Evolutionary conservation across 2,888 invertebrate genomes (phyloP), one percentile per base, ranked within the genome.

Genomic region (Conchocele bisecta): DNA sequence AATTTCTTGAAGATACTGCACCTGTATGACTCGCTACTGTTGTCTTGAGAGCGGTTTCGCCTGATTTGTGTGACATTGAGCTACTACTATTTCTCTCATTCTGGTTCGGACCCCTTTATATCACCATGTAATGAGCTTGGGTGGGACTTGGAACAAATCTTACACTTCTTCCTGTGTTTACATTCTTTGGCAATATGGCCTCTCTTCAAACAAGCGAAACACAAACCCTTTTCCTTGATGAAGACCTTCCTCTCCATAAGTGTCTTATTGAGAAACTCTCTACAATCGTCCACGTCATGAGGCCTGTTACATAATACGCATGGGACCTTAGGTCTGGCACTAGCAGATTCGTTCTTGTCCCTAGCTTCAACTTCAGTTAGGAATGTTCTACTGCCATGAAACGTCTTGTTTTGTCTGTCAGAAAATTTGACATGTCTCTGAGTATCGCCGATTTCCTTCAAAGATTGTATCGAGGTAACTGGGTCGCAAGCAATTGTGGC

Each of bases 401-500:
- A 28, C 4, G n/a, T 15, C 15, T 28, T 48, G 3, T n/a, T n/a
- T n/a, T n/a, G n/a, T n/a, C n/a, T n/a, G n/a, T n/a, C n/a, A n/a
- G n/a, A n/a, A n/a, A n/a, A n/a, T n/a, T n/a, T n/a, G n/a, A n/a
- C n/a, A n/a, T n/a, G n/a, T n/a, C n/a, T n/a, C n/a, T n/a, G n/a
- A n/a, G n/a, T n/a, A n/a, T n/a, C n/a, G n/a, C n/a, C n/a, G n/a
- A n/a, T n/a, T n/a, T n/a, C 33, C 29, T 57, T 66, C 17, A 72
- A n/a, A 9, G 59, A 61, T 29, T 59, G 41, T 1, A 60, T 42
- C 13, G 68, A 75, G 2, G 66, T 66, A 3, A 74, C 31, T 5
- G 75, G 79, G 51, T 76, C 66, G 33, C 57, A 63, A n/a, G 72
- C 72, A 20, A 73, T 53, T 53, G 72, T 67, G 20, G 66, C 75